Base-by-base conservation (phyloP, 2,888 invertebrate genomes). In the Leptinotarsa tumamoca region DNA sequence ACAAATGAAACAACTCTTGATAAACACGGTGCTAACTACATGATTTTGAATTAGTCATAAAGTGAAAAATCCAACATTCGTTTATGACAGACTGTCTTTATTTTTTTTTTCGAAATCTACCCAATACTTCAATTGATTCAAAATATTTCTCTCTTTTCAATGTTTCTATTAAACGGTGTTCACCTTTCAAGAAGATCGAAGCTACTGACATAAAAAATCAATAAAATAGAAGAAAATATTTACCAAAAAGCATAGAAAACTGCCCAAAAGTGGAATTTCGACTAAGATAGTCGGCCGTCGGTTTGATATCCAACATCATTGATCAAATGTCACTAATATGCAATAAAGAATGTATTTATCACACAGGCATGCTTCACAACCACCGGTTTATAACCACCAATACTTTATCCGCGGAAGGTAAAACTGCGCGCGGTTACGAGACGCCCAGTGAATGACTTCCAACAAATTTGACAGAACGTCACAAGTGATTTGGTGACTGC, bases 191-290 rank as follows among this genome's bases (percentile, higher is more conserved):
- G 10, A 10, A 43, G 0, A 43, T 43, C 10, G 43, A 15, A 17
- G 27, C 15, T 27, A 21, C 5, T 1, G 15, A 61, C 10, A 23
- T 23, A 21, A 23, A 23, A 21, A 21, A 63, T 43, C 23, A 14
- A 23, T 49, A 50, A 18, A 69, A 50, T 15, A 51, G 18, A 72
- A 69, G 43, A 49, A 68, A 66, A 81, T 79, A 82, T 74, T 91
- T 94, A 96, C 96, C 96, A 91, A 96, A 96, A 87, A 97, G 92
- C 96, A 97, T 96, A 90, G 96, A 96, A 92, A 97, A 95, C 91
- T 96, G 96, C 89, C 96, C 95, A 89, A 97, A 96, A 80, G 96
- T 95, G 88, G 96, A 96, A 88, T 95, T 95, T 88, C 96, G 94
- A 90, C 96, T 94, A 87, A 96, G 92, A 90, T 96, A 96, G 92